Evolutionary conservation across 1,140 invertebrate genomes (phyloP).

Genomic region (Leptopilina boulardi): DNA sequence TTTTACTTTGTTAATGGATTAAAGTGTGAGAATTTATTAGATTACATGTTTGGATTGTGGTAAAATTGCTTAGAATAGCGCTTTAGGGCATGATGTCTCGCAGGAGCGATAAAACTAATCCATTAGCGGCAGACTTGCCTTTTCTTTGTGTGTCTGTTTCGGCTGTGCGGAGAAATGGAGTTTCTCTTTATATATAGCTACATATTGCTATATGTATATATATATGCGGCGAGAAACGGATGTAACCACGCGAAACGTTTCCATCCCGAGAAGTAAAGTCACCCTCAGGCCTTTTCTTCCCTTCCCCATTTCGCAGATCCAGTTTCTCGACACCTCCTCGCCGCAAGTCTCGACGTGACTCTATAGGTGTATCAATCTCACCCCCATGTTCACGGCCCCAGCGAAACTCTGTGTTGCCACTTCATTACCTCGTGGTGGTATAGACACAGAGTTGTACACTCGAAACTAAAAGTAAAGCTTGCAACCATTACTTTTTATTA

Average conservation of each 20-base stretch:
- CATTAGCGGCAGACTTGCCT: constrained; percentile 8
- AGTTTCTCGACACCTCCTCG: constrained; percentile 61
- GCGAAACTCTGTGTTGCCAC: constrained; percentile 61
- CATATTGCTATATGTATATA: too few species aligned
- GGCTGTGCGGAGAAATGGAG: constrained; percentile 27
- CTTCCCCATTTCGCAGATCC: constrained; percentile 52
- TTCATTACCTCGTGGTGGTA: constrained; percentile 60
- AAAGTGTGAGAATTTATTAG: neutral
- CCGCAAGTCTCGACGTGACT: constrained; percentile 61
- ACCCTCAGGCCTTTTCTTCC: constrained; percentile 57
- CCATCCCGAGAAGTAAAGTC: constrained; percentile 51
- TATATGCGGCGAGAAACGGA: constrained; percentile 47
- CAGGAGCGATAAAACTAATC: constrained; percentile 27
- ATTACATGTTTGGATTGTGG: neutral
- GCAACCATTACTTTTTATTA: neutral
- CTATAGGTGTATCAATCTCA: constrained; percentile 61
- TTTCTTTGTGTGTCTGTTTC: constrained; percentile 5
- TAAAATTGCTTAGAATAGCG: neutral
- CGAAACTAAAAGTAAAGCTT: constrained; percentile 4
- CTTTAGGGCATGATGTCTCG: neutral
- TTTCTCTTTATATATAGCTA: constrained; percentile 33
- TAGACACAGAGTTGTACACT: neutral
- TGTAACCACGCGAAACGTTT: constrained; percentile 55
- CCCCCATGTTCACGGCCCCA: constrained; percentile 55
- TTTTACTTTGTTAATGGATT: neutral